These are phyloP conservation scores for Chlamydotis undulata DNA, from an alignment of 2,113 vertebrate species.

Conservation along the genomic window DNA sequence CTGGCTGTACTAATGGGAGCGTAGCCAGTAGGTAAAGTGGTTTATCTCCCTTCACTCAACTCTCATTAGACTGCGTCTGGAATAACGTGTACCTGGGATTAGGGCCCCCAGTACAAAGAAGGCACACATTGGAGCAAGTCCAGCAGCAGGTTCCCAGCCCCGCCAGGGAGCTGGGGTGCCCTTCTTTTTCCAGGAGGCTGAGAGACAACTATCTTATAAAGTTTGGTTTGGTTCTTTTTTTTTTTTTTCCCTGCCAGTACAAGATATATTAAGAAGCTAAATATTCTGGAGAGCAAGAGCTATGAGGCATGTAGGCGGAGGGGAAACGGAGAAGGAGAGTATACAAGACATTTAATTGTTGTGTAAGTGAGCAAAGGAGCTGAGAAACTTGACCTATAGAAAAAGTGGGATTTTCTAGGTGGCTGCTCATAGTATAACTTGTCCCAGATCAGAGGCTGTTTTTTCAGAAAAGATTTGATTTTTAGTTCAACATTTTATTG, in stretches of 20 bases:
- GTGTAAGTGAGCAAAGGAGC: background rate
- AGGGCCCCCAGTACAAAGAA: background rate
- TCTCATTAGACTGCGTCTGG: background rate
- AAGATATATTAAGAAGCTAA: background rate
- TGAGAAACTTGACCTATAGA: background rate
- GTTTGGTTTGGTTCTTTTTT: no score
- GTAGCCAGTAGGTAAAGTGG: background rate
- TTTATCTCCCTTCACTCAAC: background rate
- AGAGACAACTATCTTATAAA: no score
- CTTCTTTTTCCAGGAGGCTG: no score
- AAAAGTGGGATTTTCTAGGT: background rate
- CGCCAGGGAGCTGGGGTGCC: background rate
- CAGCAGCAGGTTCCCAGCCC: background rate
- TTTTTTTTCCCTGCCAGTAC: background rate
- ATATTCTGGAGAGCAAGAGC: background rate
- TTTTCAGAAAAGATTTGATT: background rate
- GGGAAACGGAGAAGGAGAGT: background rate
- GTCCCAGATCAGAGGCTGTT: background rate
- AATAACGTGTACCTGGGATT: background rate
- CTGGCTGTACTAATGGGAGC: background rate
- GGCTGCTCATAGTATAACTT: background rate
- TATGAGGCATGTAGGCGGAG: accelerated
- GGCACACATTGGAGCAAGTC: accelerated
- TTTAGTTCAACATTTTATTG: background rate
- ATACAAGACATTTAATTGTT: background rate